phyloP scores from a whole-genome alignment of 2,113 vertebrate species.

The Alligator mississippiensis region DNA sequence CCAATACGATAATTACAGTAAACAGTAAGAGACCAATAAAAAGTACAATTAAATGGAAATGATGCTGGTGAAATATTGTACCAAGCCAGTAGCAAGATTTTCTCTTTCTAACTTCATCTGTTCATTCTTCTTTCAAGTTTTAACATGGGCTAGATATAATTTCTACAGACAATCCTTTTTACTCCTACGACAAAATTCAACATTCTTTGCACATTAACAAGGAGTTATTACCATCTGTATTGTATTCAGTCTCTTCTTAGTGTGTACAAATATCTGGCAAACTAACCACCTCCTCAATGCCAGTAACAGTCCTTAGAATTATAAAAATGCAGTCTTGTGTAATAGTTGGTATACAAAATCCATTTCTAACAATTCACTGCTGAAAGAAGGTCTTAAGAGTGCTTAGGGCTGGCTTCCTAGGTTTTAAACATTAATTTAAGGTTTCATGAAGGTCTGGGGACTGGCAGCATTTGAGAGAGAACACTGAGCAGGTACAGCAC shows the following conservation, averaged over 20 bases:
- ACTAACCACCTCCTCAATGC: constrained; percentile 34
- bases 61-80: background rate
- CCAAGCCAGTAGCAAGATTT: background rate
- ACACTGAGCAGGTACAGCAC: background rate
- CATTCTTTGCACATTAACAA: constrained; percentile 64
- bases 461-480: background rate
- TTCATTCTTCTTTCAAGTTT: constrained; percentile 9
- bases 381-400: background rate
- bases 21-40: background rate
- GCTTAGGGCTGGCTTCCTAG: background rate
- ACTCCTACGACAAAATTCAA: constrained; percentile 53
- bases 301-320: constrained; percentile 69
- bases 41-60: background rate
- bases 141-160: background rate
- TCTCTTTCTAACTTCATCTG: constrained; percentile 22
- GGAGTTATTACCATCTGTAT: constrained; percentile 78
- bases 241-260: constrained; percentile 68
- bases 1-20: background rate
- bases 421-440: background rate
- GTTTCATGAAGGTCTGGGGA: background rate
- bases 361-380: constrained; percentile 49
- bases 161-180: constrained; percentile 46
- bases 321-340: constrained; percentile 75
- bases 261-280: constrained; percentile 77
- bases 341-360: constrained; percentile 54